These are phyloP conservation scores for Sphaerophoria taeniata DNA, from an alignment of 2,888 invertebrate genomes.

Conservation along the genomic window DNA sequence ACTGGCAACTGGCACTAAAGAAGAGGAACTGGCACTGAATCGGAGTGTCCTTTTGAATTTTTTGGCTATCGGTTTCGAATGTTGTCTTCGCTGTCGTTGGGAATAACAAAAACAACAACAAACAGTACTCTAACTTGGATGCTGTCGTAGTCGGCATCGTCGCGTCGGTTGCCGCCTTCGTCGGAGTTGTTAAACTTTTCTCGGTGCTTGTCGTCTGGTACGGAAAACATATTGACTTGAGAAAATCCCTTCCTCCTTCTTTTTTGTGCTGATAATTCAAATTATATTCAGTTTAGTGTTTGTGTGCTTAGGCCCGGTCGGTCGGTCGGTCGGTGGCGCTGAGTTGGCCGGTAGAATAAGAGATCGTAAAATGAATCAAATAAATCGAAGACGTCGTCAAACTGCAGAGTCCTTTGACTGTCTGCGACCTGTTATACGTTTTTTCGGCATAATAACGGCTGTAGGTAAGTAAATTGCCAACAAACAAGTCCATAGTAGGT, in stretches of 20 bases:
- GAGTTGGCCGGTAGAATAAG: constrained; percentile 75
- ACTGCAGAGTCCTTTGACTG: constrained; percentile 81
- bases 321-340: constrained; percentile 34
- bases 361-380: constrained; percentile 77
- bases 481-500: neutral
- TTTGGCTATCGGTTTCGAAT: constrained; percentile 69
- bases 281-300: constrained; percentile 61
- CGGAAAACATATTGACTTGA: constrained; percentile 67
- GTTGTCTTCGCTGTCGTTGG: constrained; percentile 28
- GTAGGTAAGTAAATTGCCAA: constrained; percentile 79
- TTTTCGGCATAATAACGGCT: constrained; percentile 81
- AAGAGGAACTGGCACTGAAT: neutral
- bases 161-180: constrained; percentile 3
- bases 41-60: constrained; percentile 39
- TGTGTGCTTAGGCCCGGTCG: constrained; percentile 36
- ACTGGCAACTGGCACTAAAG: neutral
- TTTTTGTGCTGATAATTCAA: constrained; percentile 66
- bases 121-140: constrained; percentile 61
- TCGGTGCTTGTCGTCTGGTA: constrained; percentile 47
- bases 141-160: constrained; percentile 13
- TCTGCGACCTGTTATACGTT: constrained; percentile 81
- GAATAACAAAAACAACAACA: constrained; percentile 29
- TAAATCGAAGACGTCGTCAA: constrained; percentile 80
- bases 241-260: constrained; percentile 16
- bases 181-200: constrained; percentile 48